phyloP scores from a whole-genome alignment of 2,113 vertebrate genomes.

The Pelmatolapia mariae region DNA sequence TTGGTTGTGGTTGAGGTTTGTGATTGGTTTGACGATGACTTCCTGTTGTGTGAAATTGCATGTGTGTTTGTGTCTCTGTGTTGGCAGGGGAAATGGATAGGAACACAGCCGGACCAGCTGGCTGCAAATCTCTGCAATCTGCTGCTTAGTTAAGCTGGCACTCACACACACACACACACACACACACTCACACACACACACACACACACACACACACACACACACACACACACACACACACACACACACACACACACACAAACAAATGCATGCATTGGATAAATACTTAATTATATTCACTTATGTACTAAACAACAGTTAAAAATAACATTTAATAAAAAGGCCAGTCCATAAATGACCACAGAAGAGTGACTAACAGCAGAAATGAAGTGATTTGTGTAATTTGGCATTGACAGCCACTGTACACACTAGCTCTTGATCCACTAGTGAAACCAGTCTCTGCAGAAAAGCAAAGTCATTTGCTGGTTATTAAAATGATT shows the following conservation, averaged over 20 bases:
- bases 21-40: slow-evolving; percentile 36
- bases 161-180: too few relatives aligned
- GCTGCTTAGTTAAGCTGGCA: slow-evolving; percentile 34
- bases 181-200: too few relatives aligned
- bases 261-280: background rate
- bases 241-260: background rate
- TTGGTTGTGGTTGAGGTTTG: background rate
- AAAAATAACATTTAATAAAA: background rate
- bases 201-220: background rate
- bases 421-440: background rate
- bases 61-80: background rate
- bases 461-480: slow-evolving; percentile 10
- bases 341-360: background rate
- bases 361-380: background rate
- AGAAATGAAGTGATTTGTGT: background rate
- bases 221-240: background rate
- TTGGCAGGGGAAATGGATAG: slow-evolving; percentile 27
- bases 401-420: background rate
- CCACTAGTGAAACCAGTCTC: background rate
- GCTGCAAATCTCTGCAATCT: slow-evolving; percentile 61
- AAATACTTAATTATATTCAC: background rate
- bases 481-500: slow-evolving; percentile 57
- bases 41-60: background rate
- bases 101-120: slow-evolving; percentile 57
- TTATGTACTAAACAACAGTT: background rate